Evolutionary conservation across 2,888 invertebrate genomes (phyloP).

Genomic region (Leuctra nigra): DNA sequence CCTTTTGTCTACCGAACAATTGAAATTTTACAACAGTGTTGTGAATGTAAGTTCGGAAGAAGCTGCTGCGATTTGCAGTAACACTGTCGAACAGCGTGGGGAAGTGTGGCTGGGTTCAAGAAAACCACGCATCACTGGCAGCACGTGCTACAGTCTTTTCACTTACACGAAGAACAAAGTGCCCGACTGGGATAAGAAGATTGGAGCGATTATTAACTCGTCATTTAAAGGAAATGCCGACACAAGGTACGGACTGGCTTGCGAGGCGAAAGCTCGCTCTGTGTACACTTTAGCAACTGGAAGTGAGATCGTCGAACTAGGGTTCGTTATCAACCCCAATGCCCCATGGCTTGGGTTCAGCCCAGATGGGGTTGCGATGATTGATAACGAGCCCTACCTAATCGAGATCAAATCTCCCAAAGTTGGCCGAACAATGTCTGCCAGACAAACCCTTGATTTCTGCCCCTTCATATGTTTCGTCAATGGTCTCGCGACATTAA

Average conservation of each 20-base stretch:
- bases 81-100: neutral
- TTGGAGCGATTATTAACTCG: neutral
- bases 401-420: slow-evolving; percentile 7
- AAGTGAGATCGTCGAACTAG: too few species aligned
- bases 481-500: too few species aligned
- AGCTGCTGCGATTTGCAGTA: neutral
- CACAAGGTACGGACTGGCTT: neutral
- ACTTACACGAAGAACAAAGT: neutral
- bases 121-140: neutral
- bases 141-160: neutral
- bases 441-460: too few species aligned
- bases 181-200: neutral
- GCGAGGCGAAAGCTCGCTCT: neutral
- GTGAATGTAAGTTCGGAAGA: too few species aligned
- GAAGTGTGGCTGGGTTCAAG: neutral
- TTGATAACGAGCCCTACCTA: neutral
- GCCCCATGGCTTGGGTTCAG: slow-evolving; percentile 7
- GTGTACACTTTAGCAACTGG: too few species aligned
- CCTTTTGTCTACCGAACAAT: too few species aligned
- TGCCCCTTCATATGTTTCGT: too few species aligned
- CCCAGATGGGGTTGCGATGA: neutral
- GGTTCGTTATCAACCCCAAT: slow-evolving; percentile 8
- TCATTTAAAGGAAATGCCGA: neutral
- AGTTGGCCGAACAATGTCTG: neutral
- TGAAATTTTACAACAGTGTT: too few species aligned